phyloP scores from a whole-genome alignment of 2,113 vertebrate genomes.

The Rhagologus leucostigma region DNA sequence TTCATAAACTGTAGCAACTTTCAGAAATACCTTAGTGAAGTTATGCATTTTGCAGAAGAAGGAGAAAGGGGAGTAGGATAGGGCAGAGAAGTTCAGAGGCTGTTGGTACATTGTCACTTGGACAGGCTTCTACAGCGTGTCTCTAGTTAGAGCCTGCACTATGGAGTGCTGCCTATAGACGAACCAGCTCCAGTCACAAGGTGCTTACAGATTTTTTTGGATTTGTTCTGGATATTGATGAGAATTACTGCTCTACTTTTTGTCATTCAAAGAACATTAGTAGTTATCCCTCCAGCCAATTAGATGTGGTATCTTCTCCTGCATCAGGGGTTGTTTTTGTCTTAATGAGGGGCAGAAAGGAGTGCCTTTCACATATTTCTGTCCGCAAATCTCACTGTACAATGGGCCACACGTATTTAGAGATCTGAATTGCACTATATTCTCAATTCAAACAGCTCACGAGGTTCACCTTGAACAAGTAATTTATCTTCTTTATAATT shows the following conservation, averaged over 20 bases:
- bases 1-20: neutral
- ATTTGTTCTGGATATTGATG: neutral
- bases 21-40: neutral
- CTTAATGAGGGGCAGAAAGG: neutral
- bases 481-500: neutral
- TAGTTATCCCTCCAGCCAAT: neutral
- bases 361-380: neutral
- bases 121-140: neutral
- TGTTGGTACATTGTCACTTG: neutral
- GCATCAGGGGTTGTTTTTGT: neutral
- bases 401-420: neutral
- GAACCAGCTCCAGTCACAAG: neutral
- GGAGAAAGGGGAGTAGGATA: neutral
- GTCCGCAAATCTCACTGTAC: neutral
- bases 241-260: neutral
- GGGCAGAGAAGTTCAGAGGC: neutral
- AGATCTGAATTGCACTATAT: neutral
- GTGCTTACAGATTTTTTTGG: neutral
- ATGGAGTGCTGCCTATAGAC: neutral
- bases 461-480: neutral
- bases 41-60: neutral
- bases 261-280: neutral
- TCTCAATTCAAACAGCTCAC: neutral
- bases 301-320: neutral
- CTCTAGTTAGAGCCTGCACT: neutral